Percentiles rank a stretch among this genome's conserved stretches.
phyloP scores from a whole-genome alignment of 2,113 vertebrate genomes.

The Solenodon paradoxus region DNA sequence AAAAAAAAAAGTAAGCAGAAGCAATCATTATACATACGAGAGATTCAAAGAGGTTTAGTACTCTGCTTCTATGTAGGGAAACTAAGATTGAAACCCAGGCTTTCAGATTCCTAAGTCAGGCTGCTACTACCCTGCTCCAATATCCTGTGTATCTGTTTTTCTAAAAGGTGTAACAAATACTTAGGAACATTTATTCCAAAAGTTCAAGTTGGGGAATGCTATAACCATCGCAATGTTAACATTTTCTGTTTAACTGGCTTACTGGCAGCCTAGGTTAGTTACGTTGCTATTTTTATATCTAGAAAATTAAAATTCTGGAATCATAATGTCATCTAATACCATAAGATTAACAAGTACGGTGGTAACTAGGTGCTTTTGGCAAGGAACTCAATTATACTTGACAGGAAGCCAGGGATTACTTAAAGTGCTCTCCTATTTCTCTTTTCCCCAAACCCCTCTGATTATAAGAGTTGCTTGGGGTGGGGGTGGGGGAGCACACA shows the following conservation, averaged over 20 bases:
- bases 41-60: background rate
- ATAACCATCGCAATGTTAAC: background rate
- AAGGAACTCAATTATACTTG: background rate
- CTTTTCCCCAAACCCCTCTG: background rate
- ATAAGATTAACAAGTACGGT: background rate
- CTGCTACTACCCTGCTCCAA: background rate
- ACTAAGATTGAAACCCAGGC: background rate
- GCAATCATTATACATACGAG: too few species aligned
- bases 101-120: background rate
- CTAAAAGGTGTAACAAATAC: background rate
- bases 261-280: background rate
- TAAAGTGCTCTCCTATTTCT: background rate
- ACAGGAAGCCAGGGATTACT: background rate
- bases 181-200: background rate
- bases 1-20: too few species aligned
- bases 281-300: background rate
- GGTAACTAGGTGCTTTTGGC: background rate
- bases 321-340: background rate
- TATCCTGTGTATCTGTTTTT: background rate
- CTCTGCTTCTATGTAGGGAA: background rate
- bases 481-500: background rate
- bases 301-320: background rate
- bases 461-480: background rate
- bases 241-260: background rate
- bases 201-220: background rate